Base-by-base conservation (phyloP, 2,797 vertebrate species). In the Xenentodon cancila region DNA sequence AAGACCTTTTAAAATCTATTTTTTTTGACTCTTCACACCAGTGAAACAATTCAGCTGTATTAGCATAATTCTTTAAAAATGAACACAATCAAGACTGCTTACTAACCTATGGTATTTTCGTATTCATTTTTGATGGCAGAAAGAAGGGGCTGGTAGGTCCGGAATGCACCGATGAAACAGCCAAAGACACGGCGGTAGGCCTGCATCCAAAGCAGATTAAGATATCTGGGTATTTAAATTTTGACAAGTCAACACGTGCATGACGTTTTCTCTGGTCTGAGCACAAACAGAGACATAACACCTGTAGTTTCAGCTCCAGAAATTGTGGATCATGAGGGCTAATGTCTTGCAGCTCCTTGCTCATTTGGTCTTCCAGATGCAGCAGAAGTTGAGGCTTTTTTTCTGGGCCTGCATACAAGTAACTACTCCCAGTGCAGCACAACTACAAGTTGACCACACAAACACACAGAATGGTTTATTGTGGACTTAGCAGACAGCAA, bases 111-210 rank as follows among this genome's bases (percentile, higher is more conserved):
- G 30, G 93, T 92, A 40, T 88, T 66, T 72, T 96, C 95, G 76
- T 96, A 96, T 45, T 96, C 94, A 46, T 92, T 94, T 90, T 95
- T 96, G 82, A 97, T 93, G 55, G 91, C 91, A 71, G 90, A 92
- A 3, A 97, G 84, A 77, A 97, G 68, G 9, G 94, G 93, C 75
- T 95, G 94, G 34, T 96, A 97, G 0, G 92, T 95, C 92, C 88
- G 95, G 84, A 96, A 95, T 75, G 90, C 92, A 64, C 93, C 93
- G 72, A 95, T 94, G 75, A 96, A 93, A 85, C 83, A 91, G 30
- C 92, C 92, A 86, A 96, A 96, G 71, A 92, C 88, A 40, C 93
- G 91, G 70, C 90, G 90, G 71, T 94, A 95, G 61, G 93, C 92
- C 96, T 97, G 84, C 34, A 48, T 15, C 25, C 48, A 58, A 67